Evolutionary conservation across 1,140 invertebrate genomes (phyloP), one percentile per base, ranked within the genome.

Genomic region (Aricia agestis): DNA sequence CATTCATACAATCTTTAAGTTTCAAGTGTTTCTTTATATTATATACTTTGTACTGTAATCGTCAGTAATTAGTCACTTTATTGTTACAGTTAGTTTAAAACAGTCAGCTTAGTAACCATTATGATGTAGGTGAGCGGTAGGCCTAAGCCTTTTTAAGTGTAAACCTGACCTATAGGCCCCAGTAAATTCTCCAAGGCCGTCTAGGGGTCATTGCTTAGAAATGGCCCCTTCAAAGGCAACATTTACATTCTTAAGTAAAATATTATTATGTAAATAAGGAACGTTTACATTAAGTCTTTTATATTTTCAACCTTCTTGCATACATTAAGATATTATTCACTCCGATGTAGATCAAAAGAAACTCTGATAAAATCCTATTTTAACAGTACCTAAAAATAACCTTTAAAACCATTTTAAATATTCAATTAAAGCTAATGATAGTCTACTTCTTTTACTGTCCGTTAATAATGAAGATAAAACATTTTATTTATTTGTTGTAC

Each of bases 191-290:
- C 1, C 45, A 52, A 52, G 45, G 45, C 4, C 45, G 45, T 52
- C 45, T 52, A 52, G 45, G 13, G 45, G 45, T 15, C 45, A 52
- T 13, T 15, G 45, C 45, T 52, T 52, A 52, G 11, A 52, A 52
- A 52, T 52, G 7, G 45, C 45, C 13, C 11, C 45, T 52, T 15
- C 41, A 52, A 52, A 52, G 45, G 45, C 45, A 15, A 52, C 45
- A 52, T 52, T 52, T 52, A 52, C 45, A 13, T 52, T 52, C 45
- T 52, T 15, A 52, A 52, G 45, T 52, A 52, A 52, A 52, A 52
- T 52, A 52, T 52, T 52, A 52, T 52, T 52, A 52, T 52, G 45
- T 52, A 52, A 52, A 52, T 52, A 52, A 52, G 45, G 45, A 15
- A 15, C 45, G 45, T 52, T 52, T 52, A 52, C 45, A 52, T 52